Percentiles rank a stretch among this genome's conserved stretches.
phyloP scores from a whole-genome alignment of 1,140 invertebrate species.

The Metopolophium dirhodum region DNA sequence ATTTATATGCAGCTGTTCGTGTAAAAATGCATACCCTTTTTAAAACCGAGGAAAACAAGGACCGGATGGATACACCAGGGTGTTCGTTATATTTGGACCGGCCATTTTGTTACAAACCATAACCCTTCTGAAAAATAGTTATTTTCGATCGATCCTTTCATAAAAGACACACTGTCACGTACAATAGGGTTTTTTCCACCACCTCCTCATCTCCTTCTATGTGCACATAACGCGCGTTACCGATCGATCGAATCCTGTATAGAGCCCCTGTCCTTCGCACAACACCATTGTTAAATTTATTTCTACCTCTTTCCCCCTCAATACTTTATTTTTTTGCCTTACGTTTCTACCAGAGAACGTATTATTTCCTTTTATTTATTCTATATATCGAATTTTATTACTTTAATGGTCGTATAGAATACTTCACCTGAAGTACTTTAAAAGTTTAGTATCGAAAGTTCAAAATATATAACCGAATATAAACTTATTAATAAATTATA shows the following conservation, averaged over 20 bases:
- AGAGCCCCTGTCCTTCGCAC: slow-evolving; percentile 46
- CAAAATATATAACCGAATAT: not conserved
- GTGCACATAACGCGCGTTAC: slow-evolving; percentile 42
- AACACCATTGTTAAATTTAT: slow-evolving; percentile 55
- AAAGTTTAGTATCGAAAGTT: slow-evolving; percentile 28
- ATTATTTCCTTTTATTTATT: slow-evolving; percentile 49
- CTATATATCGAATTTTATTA: slow-evolving; percentile 46
- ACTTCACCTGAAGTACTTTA: slow-evolving; percentile 39
- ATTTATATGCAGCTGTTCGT: slow-evolving; percentile 13
- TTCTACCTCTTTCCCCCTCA: slow-evolving; percentile 53
- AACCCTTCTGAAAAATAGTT: slow-evolving; percentile 57
- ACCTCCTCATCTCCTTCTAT: slow-evolving; percentile 27
- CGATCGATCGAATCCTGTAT: slow-evolving; percentile 52
- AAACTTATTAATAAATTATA: slow-evolving; percentile 27
- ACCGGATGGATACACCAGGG: slow-evolving; percentile 50
- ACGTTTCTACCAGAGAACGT: slow-evolving; percentile 44
- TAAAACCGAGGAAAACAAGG: slow-evolving; percentile 27
- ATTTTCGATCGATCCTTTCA: slow-evolving; percentile 57
- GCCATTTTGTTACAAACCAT: slow-evolving; percentile 57
- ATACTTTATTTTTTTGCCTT: slow-evolving; percentile 40
- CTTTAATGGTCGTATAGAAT: slow-evolving; percentile 16
- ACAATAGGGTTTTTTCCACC: slow-evolving; percentile 57
- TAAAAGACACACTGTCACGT: slow-evolving; percentile 57
- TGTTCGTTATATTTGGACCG: slow-evolving; percentile 43
- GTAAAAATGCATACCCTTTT: slow-evolving; percentile 56